Base-by-base conservation (phyloP, 2,888 invertebrate species). In the Trachelus iudaicus region DNA sequence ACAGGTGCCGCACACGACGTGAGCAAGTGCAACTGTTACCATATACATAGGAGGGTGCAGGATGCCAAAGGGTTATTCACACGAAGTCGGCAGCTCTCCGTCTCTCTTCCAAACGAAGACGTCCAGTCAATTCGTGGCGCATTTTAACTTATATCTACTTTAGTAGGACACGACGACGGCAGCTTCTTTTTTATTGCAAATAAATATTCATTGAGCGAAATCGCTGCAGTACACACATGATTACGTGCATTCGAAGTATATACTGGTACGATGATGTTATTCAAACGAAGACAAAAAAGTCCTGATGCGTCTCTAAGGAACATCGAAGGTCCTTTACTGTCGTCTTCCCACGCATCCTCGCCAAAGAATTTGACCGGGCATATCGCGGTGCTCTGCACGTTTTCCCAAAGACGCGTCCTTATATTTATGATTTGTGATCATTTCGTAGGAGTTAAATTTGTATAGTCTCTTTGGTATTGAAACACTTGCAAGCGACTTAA, bases 1-100 rank as follows among this genome's bases (percentile, higher is more conserved):
- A 34, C 75, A 31, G 71, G 30, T 69, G 75, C 15, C 76, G 69
- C 34, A 34, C 69, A 69, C 30, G 76, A 31, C 40, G 78, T 15
- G 76, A 71, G 35, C 69, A 69, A 30, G 69, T 68, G 56, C 34
- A 75, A 69, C 77, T 23, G 56, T 56, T 56, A 56, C 56, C 23
- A 56, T 56, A 56, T 23, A 56, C 56, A 56, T 23, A 56, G 23
- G 56, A 56, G 23, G 23, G 23, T 56, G 56, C 56, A 56, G 56
- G 56, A 56, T 56, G 56, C 56, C 56, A 23, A 56, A 56, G 56
- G 56, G 56, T 56, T 56, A 56, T 56, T 56, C 56, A 56, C 56
- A 23, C 56, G 56, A 23, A 23, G 56, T 15, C 23, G 23, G 23
- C 56, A 23, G 56, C 6, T 23, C 56, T 56, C 23, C 6, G 56